Conservation (phyloP, 2,113 vertebrate species). For the Callipepla squamata region DNA sequence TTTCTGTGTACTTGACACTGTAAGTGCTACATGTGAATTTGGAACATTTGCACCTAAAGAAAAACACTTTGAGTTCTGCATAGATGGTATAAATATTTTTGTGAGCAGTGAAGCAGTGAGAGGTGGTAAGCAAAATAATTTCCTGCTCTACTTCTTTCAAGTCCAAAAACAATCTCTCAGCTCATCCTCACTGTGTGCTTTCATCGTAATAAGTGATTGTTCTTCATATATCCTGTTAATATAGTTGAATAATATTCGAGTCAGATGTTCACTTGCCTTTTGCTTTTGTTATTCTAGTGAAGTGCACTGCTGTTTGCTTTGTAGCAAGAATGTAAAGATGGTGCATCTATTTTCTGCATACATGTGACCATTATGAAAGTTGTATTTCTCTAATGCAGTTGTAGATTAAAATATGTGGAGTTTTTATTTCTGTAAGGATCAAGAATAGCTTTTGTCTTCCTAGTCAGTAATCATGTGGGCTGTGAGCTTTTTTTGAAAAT, state of each 20-base stretch:
- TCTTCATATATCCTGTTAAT: neutral
- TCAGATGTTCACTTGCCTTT: neutral
- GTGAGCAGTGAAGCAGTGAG: neutral
- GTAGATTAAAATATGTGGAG: neutral
- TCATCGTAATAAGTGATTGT: neutral
- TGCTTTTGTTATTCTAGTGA: neutral
- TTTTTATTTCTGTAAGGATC: neutral
- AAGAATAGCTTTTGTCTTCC: neutral
- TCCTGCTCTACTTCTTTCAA: neutral
- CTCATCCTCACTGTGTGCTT: neutral
- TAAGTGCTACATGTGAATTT: neutral
- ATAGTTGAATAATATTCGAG: neutral
- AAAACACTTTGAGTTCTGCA: neutral
- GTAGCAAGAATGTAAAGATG: neutral
- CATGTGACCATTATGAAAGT: neutral
- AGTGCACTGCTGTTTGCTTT: neutral
- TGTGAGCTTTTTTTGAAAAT: neutral
- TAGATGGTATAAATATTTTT: constrained; percentile 11
- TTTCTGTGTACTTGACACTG: neutral
- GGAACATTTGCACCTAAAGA: neutral
- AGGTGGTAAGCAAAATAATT: neutral
- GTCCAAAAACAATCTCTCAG: neutral
- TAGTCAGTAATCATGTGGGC: neutral
- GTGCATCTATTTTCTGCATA: neutral
- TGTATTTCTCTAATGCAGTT: neutral